Conservation (phyloP, 1,140 invertebrate species). For the Rhagoletis pomonella region DNA sequence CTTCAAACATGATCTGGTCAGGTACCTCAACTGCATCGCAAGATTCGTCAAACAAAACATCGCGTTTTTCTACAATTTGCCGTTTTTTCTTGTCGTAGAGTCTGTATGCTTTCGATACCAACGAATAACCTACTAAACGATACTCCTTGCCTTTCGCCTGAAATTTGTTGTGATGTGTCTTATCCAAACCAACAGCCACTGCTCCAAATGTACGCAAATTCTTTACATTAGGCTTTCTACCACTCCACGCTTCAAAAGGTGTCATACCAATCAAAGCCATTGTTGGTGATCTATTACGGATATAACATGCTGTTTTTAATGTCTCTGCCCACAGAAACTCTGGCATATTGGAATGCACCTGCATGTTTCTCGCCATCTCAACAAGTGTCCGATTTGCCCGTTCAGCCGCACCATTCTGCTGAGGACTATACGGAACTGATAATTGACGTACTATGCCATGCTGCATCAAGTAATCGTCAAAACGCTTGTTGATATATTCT, state of each 20-base stretch:
- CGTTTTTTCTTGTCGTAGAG: slow-evolving; percentile 13
- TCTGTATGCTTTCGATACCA: slow-evolving; percentile 56
- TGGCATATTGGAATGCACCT: slow-evolving; percentile 68
- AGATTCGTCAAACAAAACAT: background rate
- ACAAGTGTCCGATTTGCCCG: background rate
- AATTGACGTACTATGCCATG: too few species aligned
- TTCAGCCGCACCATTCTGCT: too few species aligned
- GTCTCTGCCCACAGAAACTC: slow-evolving; percentile 75
- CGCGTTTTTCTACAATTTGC: too few species aligned
- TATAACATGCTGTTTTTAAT: slow-evolving; percentile 70
- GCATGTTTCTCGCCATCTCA: slow-evolving; percentile 63
- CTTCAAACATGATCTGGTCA: background rate
- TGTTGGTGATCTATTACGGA: slow-evolving; percentile 41
- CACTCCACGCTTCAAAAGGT: slow-evolving; percentile 19
- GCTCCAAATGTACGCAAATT: slow-evolving; percentile 42
- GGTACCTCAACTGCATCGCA: background rate
- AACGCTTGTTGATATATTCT: too few species aligned
- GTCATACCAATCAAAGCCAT: background rate
- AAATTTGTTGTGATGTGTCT: slow-evolving; percentile 53
- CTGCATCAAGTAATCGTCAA: too few species aligned
- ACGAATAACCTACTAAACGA: slow-evolving; percentile 61
- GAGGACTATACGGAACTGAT: too few species aligned
- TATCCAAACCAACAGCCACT: background rate
- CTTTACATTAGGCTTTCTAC: too few species aligned
- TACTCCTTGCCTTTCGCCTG: slow-evolving; percentile 58